These are phyloP conservation scores for Acestrorhynchus altus DNA, from an alignment of 2,797 vertebrate genomes.

Conservation along the genomic window DNA sequence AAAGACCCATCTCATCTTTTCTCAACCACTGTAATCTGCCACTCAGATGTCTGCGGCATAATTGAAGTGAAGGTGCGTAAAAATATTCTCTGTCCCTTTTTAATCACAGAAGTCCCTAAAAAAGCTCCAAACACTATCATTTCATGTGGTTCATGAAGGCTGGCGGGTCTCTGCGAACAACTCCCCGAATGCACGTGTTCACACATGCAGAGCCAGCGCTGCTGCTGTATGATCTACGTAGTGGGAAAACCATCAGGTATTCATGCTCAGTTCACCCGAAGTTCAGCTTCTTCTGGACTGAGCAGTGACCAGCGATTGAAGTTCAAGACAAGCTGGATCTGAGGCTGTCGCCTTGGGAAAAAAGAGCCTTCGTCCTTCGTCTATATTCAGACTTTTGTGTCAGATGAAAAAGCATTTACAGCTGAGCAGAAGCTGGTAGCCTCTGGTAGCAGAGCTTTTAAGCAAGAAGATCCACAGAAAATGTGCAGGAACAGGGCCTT, in stretches of 20 bases:
- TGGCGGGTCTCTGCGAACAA: not conserved
- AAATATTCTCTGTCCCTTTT: not conserved
- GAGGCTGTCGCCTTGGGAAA: not conserved
- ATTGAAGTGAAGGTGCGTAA: slow-evolving; percentile 50
- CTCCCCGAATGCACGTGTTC: not conserved
- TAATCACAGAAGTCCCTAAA: slow-evolving; percentile 22
- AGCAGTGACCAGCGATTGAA: not conserved
- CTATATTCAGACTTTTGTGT: not conserved
- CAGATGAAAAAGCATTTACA: not conserved
- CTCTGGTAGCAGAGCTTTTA: not conserved
- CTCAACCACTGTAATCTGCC: slow-evolving; percentile 51
- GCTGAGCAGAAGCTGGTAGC: not conserved
- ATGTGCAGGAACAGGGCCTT: not conserved
- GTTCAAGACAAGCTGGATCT: not conserved
- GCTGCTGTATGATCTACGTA: not conserved
- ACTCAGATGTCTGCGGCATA: slow-evolving; percentile 34
- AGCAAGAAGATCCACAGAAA: not conserved
- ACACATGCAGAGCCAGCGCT: not conserved
- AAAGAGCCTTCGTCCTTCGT: not conserved
- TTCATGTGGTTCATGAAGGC: not conserved
- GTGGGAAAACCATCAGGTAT: not conserved
- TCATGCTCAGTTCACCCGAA: not conserved
- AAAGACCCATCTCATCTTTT: not conserved
- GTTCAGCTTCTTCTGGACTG: not conserved
- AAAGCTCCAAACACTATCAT: slow-evolving; percentile 14